Evolutionary conservation across 2,113 vertebrate genomes (phyloP), one percentile per base, ranked within the genome.

Genomic region (Hydrolagus affinis): DNA sequence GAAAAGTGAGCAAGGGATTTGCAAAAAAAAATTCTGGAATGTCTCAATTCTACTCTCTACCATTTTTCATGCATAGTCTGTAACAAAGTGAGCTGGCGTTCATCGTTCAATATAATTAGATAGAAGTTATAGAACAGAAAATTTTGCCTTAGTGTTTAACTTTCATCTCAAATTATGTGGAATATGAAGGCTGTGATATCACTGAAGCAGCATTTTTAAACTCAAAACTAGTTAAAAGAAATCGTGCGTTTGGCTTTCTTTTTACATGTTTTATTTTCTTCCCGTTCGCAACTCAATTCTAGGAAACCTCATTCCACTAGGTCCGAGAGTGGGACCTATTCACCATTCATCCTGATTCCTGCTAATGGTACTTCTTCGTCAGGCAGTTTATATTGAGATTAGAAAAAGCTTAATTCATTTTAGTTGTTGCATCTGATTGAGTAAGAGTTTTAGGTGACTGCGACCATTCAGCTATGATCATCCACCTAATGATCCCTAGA

Each of bases 51-150:
- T 28, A 83, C 62, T 30, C 69, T 19, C 19, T 44, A 87, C 70
- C 85, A 44, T 89, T 89, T 86, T 88, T 86, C 69, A 86, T 85
- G 87, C 73, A 88, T 87, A 59, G 90, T 92, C 94, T 94, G 94
- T 91, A 86, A 90, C 93, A 94, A 94, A 93, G 92, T 91, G 92
- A 94, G 92, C 92, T 94, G 92, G 93, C 92, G 88, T 91, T 89
- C 88, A 88, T 88, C 86, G 87, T 87, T 30, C 62, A 83, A 66
- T 62, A 64, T 77, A 23, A 57, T 11, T 17, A 23, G 74, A 77
- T 66, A 4, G 78, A 30, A 59, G 30, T 28, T 11, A 66, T 8
- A 66, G 9, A 80, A 83, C n/a, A 32, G 11, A 7, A 10, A 68
- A 28, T 4, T 32, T 28, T 66, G 15, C 28, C 73, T 56, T 62